These are phyloP conservation scores for Ctena decussata DNA, from an alignment of 2,888 invertebrate species.

Conservation along the genomic window DNA sequence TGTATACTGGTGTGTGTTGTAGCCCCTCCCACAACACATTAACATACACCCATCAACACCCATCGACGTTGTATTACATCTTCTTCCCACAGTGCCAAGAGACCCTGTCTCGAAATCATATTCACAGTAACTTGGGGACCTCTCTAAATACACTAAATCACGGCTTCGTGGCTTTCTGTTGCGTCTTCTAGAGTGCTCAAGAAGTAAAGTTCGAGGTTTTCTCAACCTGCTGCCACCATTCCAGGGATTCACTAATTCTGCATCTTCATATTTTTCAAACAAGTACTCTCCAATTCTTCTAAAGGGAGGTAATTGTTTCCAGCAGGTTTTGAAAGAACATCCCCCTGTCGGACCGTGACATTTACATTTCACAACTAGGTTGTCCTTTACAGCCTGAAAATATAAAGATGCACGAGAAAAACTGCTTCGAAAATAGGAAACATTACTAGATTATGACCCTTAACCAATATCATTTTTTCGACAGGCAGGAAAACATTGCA, in stretches of 20 bases:
- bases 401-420: too few relatives aligned
- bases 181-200: constrained; percentile 82
- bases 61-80: constrained; percentile 86
- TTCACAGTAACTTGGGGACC: constrained; percentile 96
- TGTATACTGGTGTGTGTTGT: constrained; percentile 93
- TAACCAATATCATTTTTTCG: too few relatives aligned
- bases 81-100: constrained; percentile 89
- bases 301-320: constrained; percentile 96
- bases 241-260: constrained; percentile 90
- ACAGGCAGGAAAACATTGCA: too few relatives aligned
- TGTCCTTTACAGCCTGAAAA: constrained; percentile 88
- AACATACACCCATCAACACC: constrained; percentile 90
- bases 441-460: too few relatives aligned
- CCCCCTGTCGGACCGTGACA: constrained; percentile 99
- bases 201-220: constrained; percentile 83
- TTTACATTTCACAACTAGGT: constrained; percentile 93
- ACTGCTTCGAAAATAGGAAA: too few relatives aligned
- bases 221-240: constrained; percentile 79
- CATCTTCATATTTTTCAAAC: constrained; percentile 93
- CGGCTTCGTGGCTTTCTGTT: constrained; percentile 88
- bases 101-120: constrained; percentile 92
- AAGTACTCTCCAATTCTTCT: constrained; percentile 94
- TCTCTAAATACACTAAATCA: constrained; percentile 94
- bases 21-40: constrained; percentile 94
- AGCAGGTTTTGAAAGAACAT: constrained; percentile 98